Evolutionary conservation across 92 coral and sea anemone species (phyloP).

Genomic region (Ricordea florida): DNA sequence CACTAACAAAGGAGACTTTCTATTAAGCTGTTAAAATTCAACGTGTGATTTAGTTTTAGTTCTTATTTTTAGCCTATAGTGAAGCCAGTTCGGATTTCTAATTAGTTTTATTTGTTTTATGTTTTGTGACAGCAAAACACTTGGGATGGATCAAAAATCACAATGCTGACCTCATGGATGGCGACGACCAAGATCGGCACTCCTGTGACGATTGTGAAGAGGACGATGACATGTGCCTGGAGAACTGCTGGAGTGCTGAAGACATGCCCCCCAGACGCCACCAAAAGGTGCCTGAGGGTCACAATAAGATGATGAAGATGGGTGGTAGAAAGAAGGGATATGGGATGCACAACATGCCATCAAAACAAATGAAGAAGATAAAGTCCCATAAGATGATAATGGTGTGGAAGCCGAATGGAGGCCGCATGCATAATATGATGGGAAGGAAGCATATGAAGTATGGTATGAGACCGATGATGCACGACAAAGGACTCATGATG

Average conservation of each 20-base stretch:
- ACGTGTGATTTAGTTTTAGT: too few relatives aligned
- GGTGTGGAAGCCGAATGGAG: slow-evolving; percentile 11
- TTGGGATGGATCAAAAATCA: too few relatives aligned
- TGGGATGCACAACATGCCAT: not conserved
- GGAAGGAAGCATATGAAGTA: not conserved
- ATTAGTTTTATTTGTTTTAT: too few relatives aligned
- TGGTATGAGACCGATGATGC: not conserved
- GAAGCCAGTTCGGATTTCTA: too few relatives aligned
- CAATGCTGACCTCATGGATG: too few relatives aligned
- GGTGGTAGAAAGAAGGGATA: not conserved
- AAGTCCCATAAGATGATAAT: not conserved
- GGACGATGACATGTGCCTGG: not conserved
- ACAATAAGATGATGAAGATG: not conserved
- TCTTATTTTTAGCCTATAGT: too few relatives aligned
- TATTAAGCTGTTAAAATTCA: too few relatives aligned
- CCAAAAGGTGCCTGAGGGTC: not conserved
- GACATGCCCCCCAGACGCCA: not conserved
- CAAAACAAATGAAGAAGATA: not conserved
- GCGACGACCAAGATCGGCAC: not conserved
- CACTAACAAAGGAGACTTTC: too few relatives aligned
- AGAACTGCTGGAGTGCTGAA: slow-evolving; percentile 1
- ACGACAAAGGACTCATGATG: not conserved
- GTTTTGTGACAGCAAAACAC: too few relatives aligned
- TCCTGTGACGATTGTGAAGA: slow-evolving; percentile 6
- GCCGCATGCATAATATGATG: not conserved